Evolutionary conservation across 2,113 vertebrate genomes (phyloP), one percentile per base, ranked within the genome.

Genomic region (Corvus moneduloides): DNA sequence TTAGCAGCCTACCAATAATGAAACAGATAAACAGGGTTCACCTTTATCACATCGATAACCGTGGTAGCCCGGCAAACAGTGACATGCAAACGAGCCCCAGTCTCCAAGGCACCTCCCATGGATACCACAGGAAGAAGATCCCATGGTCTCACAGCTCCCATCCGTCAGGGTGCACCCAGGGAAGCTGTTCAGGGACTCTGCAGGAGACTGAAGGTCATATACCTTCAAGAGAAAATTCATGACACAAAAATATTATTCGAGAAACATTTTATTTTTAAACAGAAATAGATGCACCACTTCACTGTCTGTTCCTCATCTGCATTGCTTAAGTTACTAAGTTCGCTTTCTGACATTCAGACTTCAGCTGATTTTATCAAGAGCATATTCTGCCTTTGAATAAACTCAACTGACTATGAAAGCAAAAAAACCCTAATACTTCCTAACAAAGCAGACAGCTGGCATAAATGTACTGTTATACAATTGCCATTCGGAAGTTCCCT

Each of bases 11-110:
- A 62, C 32, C 35, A 51, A 16, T 14, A 66, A 35, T 0, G 7
- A 8, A 66, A 43, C 6, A 89, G 84, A 69, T 67, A 64, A 82
- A 10, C 16, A 88, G 37, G 30, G 51, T 15, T 93, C 97, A 99
- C 99, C 99, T 96, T 98, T 97, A 35, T 99, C 98, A 92, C 99
- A 99, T 28, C 98, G 98, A 73, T 98, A 97, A 32, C 98, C 98
- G 1, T 97, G 96, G 96, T 98, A 98, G n/a, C 98, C 98, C 0
- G 98, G 97, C 75, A 98, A 86, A 68, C 99, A 99, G 73, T 98
- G 98, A 96, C 99, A 99, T 43, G 98, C 98, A 90, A 99, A 98
- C 2, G 98, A 98, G 81, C 97, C 98, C 98, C 98, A 98, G 80
- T 99, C 98, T 35, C 98, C 98, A 12, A 98, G 98, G 89, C 99